Evolutionary conservation across 2,113 vertebrate genomes (phyloP).

Genomic region (Oryzias melastigma): DNA sequence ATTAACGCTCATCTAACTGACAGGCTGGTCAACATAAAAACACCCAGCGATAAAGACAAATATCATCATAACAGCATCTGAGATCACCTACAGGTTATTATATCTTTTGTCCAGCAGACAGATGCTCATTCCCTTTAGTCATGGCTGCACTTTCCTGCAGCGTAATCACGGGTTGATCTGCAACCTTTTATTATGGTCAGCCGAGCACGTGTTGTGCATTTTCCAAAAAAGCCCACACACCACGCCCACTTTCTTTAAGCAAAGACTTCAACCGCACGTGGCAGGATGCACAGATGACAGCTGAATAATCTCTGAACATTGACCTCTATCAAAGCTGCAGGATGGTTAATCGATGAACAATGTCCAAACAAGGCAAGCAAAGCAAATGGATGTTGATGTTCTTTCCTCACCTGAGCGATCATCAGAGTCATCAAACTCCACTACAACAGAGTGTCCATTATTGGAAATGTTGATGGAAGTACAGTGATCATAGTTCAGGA

Average conservation of each 20-base stretch:
- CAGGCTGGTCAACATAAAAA: slow-evolving; percentile 29
- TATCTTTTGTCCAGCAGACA: slow-evolving; percentile 58
- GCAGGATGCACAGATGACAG: slow-evolving; percentile 3
- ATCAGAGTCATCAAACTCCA: slow-evolving; percentile 89
- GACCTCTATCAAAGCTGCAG: slow-evolving; percentile 1
- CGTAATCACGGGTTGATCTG: slow-evolving; percentile 54
- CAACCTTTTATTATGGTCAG: slow-evolving; percentile 48
- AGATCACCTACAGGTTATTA: slow-evolving; percentile 47
- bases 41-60: slow-evolving; percentile 61
- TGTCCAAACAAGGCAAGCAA: neutral
- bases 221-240: slow-evolving; percentile 26
- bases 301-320: slow-evolving; percentile 14
- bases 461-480: slow-evolving; percentile 87
- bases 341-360: neutral
- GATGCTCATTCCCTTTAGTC: slow-evolving; percentile 57
- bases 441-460: slow-evolving; percentile 92
- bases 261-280: slow-evolving; percentile 2
- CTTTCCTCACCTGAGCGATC: slow-evolving; percentile 83
- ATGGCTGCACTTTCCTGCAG: slow-evolving; percentile 33
- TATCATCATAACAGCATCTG: slow-evolving; percentile 50
- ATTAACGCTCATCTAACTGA: slow-evolving; percentile 44
- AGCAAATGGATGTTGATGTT: neutral
- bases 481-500: slow-evolving; percentile 84
- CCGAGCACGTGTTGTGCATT: slow-evolving; percentile 27
- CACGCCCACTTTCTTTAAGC: neutral